Evolutionary conservation across 2,888 invertebrate genomes (phyloP).

Genomic region (Caenorhabditis afra): DNA sequence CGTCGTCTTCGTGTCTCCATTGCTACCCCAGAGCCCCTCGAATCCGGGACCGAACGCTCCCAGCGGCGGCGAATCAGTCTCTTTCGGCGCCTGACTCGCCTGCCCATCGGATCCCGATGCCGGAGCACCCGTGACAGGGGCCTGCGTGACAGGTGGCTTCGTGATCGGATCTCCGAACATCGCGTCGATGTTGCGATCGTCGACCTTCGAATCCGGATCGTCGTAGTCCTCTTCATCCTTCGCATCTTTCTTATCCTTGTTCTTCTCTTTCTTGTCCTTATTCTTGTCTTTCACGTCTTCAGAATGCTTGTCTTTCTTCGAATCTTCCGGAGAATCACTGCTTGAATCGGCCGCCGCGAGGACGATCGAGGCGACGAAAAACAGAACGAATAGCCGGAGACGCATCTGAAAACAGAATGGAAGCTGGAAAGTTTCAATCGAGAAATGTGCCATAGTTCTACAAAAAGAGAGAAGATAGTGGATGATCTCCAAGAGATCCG

Average conservation of each 20-base stretch:
- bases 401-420: conserved; percentile 21
- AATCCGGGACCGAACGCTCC: too few species aligned
- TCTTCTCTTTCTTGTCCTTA: conserved; percentile 1
- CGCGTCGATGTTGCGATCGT: not conserved
- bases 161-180: not conserved
- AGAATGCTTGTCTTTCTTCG: conserved; percentile 17
- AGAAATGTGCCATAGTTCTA: not conserved
- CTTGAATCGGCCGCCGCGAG: conserved; percentile 6
- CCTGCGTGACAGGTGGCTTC: too few species aligned
- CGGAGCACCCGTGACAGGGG: too few species aligned
- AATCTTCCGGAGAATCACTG: conserved; percentile 15
- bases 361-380: not conserved
- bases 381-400: not conserved
- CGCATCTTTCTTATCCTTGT: not conserved
- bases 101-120: too few species aligned
- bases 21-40: too few species aligned
- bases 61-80: too few species aligned
- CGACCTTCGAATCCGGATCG: not conserved
- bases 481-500: not conserved
- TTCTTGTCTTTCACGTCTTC: not conserved
- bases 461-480: not conserved
- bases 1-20: too few species aligned
- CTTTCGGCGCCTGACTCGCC: too few species aligned
- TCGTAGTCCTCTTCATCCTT: not conserved
- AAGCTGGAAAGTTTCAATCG: not conserved